Evolutionary conservation across 2,888 invertebrate species (phyloP).

Genomic region (Tortricodes alternella): DNA sequence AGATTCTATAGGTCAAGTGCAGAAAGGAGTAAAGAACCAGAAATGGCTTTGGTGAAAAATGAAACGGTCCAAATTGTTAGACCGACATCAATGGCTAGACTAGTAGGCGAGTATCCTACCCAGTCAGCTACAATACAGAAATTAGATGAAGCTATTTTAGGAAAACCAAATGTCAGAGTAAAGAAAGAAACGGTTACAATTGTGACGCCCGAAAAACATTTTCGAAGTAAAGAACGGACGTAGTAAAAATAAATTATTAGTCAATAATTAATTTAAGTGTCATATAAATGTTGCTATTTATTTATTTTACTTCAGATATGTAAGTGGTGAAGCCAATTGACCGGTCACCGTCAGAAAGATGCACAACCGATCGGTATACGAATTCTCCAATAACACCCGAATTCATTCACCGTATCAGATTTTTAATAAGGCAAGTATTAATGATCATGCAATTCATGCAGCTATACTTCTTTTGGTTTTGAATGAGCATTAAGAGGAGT

Average conservation of each 20-base stretch:
- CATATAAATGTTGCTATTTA: conserved; percentile 66
- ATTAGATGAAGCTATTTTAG: conserved; percentile 70
- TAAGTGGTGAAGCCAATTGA: conserved; percentile 33
- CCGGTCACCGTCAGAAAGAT: conserved; percentile 26
- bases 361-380: too few species aligned
- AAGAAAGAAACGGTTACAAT: conserved; percentile 49
- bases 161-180: conserved; percentile 48
- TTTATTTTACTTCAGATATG: conserved; percentile 50
- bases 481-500: too few species aligned
- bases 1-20: conserved; percentile 72
- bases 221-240: conserved; percentile 49
- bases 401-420: too few species aligned
- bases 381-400: too few species aligned
- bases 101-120: conserved; percentile 60
- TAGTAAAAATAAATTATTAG: conserved; percentile 60
- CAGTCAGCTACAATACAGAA: conserved; percentile 61
- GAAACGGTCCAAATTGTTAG: conserved; percentile 70
- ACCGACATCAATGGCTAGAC: conserved; percentile 57
- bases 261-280: conserved; percentile 73
- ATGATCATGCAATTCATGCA: too few species aligned
- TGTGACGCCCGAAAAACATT: conserved; percentile 47
- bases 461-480: too few species aligned
- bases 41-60: conserved; percentile 64
- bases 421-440: too few species aligned
- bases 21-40: conserved; percentile 53